A percentile compares a stretch with the other conserved stretches of the same genome.
These are phyloP conservation scores for Drepana arcuata DNA, from an alignment of 1,140 invertebrate genomes.

Conservation along the genomic window DNA sequence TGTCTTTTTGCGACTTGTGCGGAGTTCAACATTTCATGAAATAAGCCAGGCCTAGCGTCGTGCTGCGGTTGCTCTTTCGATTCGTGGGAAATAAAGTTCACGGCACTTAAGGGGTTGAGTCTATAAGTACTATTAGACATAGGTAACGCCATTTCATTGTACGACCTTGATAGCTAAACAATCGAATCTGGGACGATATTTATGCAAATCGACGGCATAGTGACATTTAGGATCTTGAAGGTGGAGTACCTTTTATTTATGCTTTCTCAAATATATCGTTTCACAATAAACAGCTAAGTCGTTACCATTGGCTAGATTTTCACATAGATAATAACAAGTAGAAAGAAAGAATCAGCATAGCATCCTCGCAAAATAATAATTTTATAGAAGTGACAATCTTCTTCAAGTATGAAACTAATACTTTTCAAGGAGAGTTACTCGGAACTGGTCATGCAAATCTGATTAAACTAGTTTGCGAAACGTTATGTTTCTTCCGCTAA, in stretches of 20 bases:
- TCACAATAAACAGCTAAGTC: too few species aligned
- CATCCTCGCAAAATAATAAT: too few species aligned
- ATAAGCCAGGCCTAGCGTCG: background rate
- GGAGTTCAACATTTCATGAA: too few species aligned
- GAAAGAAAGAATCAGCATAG: too few species aligned
- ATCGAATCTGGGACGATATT: conserved; percentile 25
- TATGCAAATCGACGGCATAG: conserved; percentile 25
- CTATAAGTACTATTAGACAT: too few species aligned
- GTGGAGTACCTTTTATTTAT: conserved; percentile 28
- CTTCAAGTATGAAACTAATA: too few species aligned
- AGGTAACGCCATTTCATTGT: conserved; percentile 11
- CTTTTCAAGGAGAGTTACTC: too few species aligned
- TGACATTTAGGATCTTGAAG: conserved; percentile 41
- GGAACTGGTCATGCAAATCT: conserved; percentile 16
- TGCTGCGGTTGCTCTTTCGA: conserved; percentile 4
- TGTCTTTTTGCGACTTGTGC: too few species aligned
- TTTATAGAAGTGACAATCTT: too few species aligned
- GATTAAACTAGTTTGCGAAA: conserved; percentile 11
- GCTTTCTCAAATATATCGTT: too few species aligned
- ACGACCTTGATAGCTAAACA: conserved; percentile 33
- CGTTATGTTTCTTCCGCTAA: conserved; percentile 2
- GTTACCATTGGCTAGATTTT: too few species aligned
- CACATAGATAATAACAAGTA: too few species aligned
- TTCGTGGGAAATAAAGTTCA: conserved; percentile 10
- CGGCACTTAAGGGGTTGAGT: conserved; percentile 2